Evolutionary conservation across 2,113 vertebrate genomes (phyloP).

Genomic region (Phoxinus phoxinus): DNA sequence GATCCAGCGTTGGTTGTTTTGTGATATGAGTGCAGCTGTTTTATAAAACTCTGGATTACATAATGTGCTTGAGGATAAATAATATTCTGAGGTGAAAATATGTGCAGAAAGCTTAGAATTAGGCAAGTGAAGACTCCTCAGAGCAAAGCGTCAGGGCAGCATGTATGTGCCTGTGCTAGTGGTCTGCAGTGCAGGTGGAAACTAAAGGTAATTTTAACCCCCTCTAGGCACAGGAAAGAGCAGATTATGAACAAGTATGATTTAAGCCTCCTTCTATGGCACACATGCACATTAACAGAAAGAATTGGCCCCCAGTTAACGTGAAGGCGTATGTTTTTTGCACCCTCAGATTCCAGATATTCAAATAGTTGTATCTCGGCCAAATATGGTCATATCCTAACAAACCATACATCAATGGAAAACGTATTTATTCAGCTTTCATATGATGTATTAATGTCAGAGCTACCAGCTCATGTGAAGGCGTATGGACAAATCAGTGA

Average conservation of each 20-base stretch:
- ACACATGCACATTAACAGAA: not conserved
- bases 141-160: not conserved
- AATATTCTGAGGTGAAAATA: not conserved
- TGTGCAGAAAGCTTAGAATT: not conserved
- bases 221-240: conserved; percentile 3
- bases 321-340: no score
- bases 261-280: conserved; percentile 8
- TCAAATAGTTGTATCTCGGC: no score
- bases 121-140: not conserved
- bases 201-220: not conserved
- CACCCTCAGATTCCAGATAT: no score
- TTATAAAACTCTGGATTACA: not conserved
- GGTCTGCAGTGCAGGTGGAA: not conserved
- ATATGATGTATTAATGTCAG: no score
- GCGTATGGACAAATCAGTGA: not conserved
- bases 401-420: no score
- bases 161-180: conserved; percentile 27
- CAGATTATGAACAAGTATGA: not conserved
- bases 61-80: not conserved
- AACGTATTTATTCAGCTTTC: no score
- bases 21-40: not conserved
- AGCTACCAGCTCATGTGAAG: not conserved
- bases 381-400: no score
- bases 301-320: not conserved
- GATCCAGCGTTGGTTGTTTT: not conserved